phyloP scores from a whole-genome alignment of 2,797 vertebrate species.

The Eremophila alpestris region DNA sequence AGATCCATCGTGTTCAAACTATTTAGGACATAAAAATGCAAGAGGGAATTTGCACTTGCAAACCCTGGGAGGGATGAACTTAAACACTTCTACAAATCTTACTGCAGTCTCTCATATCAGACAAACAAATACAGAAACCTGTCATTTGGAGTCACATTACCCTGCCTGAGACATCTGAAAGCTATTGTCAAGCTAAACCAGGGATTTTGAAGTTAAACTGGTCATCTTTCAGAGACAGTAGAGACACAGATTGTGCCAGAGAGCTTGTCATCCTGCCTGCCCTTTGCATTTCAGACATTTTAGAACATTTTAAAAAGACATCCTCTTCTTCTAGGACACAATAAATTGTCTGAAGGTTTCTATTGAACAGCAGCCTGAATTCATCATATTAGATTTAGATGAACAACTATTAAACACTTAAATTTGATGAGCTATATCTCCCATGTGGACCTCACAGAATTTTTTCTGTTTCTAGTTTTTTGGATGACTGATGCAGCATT shows the following conservation, averaged over 20 bases:
- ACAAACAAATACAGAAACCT: not conserved
- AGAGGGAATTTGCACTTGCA: not conserved
- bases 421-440: not conserved
- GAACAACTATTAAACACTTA: not conserved
- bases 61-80: not conserved
- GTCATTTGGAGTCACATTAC: not conserved
- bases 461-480: not conserved
- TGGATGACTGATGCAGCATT: not conserved
- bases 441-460: not conserved
- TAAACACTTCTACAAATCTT: not conserved
- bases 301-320: not conserved
- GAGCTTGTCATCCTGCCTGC: not conserved
- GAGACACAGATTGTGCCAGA: not conserved
- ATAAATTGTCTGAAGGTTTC: not conserved
- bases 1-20: not conserved
- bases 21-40: not conserved
- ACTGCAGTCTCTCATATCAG: not conserved
- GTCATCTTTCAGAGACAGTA: not conserved
- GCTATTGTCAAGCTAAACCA: not conserved
- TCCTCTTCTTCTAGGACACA: not conserved
- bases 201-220: not conserved
- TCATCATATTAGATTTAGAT: not conserved
- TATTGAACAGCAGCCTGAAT: not conserved
- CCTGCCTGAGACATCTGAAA: not conserved
- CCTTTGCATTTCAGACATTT: not conserved